phyloP scores from a whole-genome alignment of 2,888 invertebrate species.

The Candidula unifasciata region DNA sequence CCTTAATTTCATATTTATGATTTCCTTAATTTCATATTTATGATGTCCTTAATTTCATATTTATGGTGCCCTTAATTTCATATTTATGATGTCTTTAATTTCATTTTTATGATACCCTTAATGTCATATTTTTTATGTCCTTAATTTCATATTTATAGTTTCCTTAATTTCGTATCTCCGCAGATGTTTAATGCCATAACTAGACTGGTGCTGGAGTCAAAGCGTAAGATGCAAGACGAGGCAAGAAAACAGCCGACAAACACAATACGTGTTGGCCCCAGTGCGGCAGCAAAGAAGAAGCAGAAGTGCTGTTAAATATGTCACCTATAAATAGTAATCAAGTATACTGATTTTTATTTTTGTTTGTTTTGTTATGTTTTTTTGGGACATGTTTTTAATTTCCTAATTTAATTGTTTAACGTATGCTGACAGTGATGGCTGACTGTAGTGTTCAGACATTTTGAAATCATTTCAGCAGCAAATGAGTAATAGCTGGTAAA shows the following conservation, averaged over 20 bases:
- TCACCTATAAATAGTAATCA: conserved; percentile 26
- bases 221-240: conserved; percentile 80
- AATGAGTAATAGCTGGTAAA: background rate
- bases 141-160: background rate
- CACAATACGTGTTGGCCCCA: conserved; percentile 60
- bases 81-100: too few relatives aligned
- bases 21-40: too few relatives aligned
- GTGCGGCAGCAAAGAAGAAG: conserved; percentile 52
- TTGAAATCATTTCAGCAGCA: background rate
- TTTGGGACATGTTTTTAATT: background rate
- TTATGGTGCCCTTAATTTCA: too few relatives aligned
- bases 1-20: too few relatives aligned
- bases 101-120: too few relatives aligned
- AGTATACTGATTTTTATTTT: background rate
- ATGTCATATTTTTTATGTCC: too few relatives aligned
- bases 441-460: background rate
- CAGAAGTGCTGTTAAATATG: conserved; percentile 54
- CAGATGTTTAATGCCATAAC: conserved; percentile 87
- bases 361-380: background rate
- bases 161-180: conserved; percentile 21
- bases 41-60: too few relatives aligned
- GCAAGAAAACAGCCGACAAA: conserved; percentile 63
- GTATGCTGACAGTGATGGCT: background rate
- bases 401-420: background rate
- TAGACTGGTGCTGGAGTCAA: conserved; percentile 89